Base-by-base conservation (phyloP, 2,888 invertebrate species). In the Uloborus plumipes region DNA sequence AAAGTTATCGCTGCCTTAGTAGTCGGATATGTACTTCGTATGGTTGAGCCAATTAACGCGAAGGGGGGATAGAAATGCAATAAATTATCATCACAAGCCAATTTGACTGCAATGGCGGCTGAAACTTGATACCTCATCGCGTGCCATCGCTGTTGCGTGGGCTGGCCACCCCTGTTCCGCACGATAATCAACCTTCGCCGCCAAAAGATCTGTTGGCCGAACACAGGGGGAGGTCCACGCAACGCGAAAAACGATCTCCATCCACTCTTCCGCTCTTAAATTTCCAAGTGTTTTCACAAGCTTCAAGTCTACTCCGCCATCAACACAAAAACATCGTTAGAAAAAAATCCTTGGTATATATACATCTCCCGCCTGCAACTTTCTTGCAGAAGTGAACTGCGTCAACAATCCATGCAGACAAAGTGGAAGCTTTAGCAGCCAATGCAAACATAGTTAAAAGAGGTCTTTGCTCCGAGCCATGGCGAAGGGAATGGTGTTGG, bases 351-450 rank as follows among this genome's bases (percentile, higher is more conserved):
- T 26, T 26, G 26, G 39, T 55, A 72, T 71, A 65, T 61, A 67
- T 66, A 67, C 61, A 18, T 58, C 26, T 73, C 73, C 15, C 31
- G 50, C 55, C n/a, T 62, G 31, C 62, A 51, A 53, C 67, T 62
- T 69, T 39, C 39, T 62, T 73, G 66, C 16, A 16, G 62, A 20
- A 50, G 69, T 74, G 73, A 69, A 58, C 75, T 81, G 61, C 51
- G 74, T 70, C 74, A 74, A 69, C 80, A 81, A 64, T 74, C 80
- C 62, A 62, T 65, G 73, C 80, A 69, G 73, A 80, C 79, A 79
- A 80, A 74, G 73, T 81, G 81, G 81, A 75, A 62, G 80, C 67
- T 66, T 72, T 73, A 65, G 79, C 51, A 79, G 79, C 79, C 72
- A 79, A 50, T 67, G 67, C 73, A 79, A 79, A 79, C 79, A 79